Evolutionary conservation across 2,113 vertebrate species (phyloP), one percentile per base, ranked within the genome.

Genomic region (Amphiprion percula): DNA sequence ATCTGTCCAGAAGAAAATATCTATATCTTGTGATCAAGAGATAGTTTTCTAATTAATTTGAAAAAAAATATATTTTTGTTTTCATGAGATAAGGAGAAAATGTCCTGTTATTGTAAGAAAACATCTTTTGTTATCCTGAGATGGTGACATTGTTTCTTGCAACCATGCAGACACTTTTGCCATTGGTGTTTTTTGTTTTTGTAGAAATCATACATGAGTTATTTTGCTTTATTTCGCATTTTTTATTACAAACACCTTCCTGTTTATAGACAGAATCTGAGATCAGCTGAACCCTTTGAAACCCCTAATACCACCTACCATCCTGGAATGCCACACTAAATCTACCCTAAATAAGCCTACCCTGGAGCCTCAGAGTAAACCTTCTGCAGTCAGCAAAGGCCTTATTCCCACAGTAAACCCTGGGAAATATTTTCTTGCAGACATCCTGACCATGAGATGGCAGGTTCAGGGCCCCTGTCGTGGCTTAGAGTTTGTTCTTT

Each of bases 341-440:
- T 86, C 90, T 76, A 73, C 23, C 71, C 64, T 70, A 81, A 86
- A 80, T 83, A 90, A 90, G 77, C 81, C 59, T 87, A n/a, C 80
- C 91, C 91, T 67, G 80, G 64, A 87, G 90, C 86, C 74, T 84
- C 77, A 47, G 55, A n/a, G 65, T 85, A 77, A 91, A 91, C 85
- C 72, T 81, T 82, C 62, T 72, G 37, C 54, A 61, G 61, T 65
- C 70, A n/a, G 75, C 49, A 63, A 33, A 60, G 72, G 64, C 69
- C 58, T 39, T 58, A 76, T 92, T 92, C 91, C 90, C 92, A 93
- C 92, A 92, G 74, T 68, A 49, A n/a, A 84, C 69, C 83, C 85
- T 92, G 91, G 87, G 86, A 92, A 92, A 89, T 37, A 76, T 59
- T 77, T 68, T 30, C 33, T 24, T 56, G 60, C 83, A 90, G 84